A percentile compares a stretch with the other conserved stretches of the same genome.
These are phyloP conservation scores for Onthophagus sagittarius DNA, from an alignment of 2,888 invertebrate genomes.

Conservation along the genomic window DNA sequence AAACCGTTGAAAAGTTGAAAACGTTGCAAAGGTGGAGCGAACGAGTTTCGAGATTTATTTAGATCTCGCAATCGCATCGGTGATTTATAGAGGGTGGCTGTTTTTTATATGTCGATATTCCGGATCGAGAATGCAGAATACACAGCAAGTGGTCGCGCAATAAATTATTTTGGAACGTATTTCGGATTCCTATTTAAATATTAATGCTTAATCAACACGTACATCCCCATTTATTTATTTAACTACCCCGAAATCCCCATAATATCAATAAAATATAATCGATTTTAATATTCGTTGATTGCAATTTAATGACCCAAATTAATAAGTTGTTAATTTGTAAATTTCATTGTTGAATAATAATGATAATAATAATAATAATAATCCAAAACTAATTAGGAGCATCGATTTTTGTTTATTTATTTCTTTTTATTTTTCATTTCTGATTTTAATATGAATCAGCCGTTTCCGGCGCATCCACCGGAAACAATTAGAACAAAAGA, in stretches of 20 bases:
- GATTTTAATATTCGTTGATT: no score
- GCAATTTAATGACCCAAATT: no score
- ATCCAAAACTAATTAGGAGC: no score
- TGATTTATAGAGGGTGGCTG: not conserved
- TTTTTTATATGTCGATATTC: not conserved
- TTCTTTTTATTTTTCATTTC: not conserved
- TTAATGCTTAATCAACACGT: not conserved
- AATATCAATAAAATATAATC: no score
- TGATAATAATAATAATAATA: no score
- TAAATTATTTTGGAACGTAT: not conserved
- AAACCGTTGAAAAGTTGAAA: not conserved
- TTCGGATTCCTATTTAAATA: not conserved
- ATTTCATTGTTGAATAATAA: no score
- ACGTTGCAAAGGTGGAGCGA: not conserved
- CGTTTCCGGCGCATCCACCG: not conserved
- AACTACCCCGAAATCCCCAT: no score
- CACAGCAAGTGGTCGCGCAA: not conserved
- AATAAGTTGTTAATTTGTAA: no score
- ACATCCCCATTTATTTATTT: not conserved
- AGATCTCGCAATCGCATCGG: not conserved
- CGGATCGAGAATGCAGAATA: not conserved
- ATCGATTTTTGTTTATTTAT: no score
- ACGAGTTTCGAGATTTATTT: not conserved
- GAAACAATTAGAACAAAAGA: not conserved
- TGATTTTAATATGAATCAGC: not conserved